Base-by-base conservation (phyloP, 37 sponge, comb jelly and placozoan genomes). In the Ianthella basta region DNA sequence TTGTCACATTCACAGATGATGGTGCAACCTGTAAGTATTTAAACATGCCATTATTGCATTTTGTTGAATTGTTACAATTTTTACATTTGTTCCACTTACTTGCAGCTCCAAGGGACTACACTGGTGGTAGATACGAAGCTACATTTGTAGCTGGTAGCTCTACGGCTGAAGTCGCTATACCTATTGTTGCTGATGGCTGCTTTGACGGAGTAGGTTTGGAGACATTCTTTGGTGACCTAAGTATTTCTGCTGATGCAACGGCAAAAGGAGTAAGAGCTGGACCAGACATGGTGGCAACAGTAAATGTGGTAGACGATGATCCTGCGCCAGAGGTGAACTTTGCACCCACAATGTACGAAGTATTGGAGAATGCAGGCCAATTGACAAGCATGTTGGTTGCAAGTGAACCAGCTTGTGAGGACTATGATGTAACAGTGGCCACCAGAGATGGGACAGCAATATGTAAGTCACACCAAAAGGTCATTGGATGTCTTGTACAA, bases 121-220 rank as follows among this genome's bases (percentile, higher is more conserved):
- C 33, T 72, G 19, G 32, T 14, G 19, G 8, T 30, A 6, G 14
- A 10, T 6, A 30, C 8, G 40, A 55, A 14, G 80, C 41, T 25
- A 83, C 65, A 4, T 88, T 88, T 53, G 36, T 55, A 54, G 65
- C 82, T n/a, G 63, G 55, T 0, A 18, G 29, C 10, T 16, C 41
- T 27, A 24, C 24, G 35, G 50, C 54, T 15, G 53, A 55, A 18
- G 55, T 83, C 0, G 12, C 21, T 23, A 80, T 84, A 13, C 74
- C 82, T 0, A 89, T 85, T 30, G 29, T 73, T 59, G 81, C 80
- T 63, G 89, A 89, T 41, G 37, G 37, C 41, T 55, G 23, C 4
- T 39, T 70, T 24, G 89, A 89, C n/a, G n/a, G n/a, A n/a, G n/a
- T n/a, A 67, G 27, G n/a, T 1, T 0, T 15, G 20, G 89, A 89